Base-by-base conservation (phyloP, 2,888 invertebrate genomes). In the Allophyes oxyacanthae region DNA sequence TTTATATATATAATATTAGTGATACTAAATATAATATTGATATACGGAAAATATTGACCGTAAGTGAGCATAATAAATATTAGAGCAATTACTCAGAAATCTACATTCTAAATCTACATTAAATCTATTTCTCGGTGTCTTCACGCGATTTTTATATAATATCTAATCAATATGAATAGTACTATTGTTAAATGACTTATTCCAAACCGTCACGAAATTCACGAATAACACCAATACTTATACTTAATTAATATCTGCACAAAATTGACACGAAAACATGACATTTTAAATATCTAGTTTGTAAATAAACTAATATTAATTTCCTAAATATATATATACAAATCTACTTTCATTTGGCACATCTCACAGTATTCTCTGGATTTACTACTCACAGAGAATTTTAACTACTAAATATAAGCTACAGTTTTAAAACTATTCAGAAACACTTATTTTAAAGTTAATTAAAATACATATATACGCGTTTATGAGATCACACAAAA, bases 281-380 rank as follows among this genome's bases (percentile, higher is more conserved):
- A 45, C 26, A 44, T 37, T 53, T 48, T 28, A 37, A 40, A 53
- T 46, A 59, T 6, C 28, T 68, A 67, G 4, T 25, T 50, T 54
- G 54, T 68, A 62, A 67, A 54, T 62, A 65, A 42, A 38, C 43
- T 45, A 25, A 34, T 50, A 54, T 62, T 28, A 28, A 8, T 50
- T 45, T 36, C 32, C 46, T 67, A 63, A 37, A 13, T 63, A 51
- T 68, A 68, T 66, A 28, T 28, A 49, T 66, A 66, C 65, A 66
- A 63, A 49, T 49, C 65, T 67, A 67, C 70, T 58, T 66, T 41
- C 36, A 54, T 67, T 67, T 67, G 67, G 67, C 67, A 67, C 70
- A 70, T 70, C 44, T 51, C 58, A 46, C 41, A 32, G 38, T 34
- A 1, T 20, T 41, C 70, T 70, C 67, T 67, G 67, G 70, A 70